phyloP scores from a whole-genome alignment of 2,888 invertebrate species.

The Zygothrica quintamaculata region DNA sequence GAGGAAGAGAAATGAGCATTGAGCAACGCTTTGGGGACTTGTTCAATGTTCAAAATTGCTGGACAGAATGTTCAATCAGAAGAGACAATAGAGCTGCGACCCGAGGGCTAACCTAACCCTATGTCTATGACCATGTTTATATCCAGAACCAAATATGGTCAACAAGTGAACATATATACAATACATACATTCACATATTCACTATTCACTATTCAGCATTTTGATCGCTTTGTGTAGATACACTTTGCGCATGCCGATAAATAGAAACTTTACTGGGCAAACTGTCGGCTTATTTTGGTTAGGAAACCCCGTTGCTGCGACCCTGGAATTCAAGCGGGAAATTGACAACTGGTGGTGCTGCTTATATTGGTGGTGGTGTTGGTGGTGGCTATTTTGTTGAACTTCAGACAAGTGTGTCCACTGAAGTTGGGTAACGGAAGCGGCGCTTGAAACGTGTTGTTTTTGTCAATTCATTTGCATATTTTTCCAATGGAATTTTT shows the following conservation, averaged over 20 bases:
- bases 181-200: constrained; percentile 16
- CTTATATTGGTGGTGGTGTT: constrained; percentile 8
- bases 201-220: constrained; percentile 16
- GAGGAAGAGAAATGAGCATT: background rate
- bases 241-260: constrained; percentile 46
- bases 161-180: constrained; percentile 48
- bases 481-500: constrained; percentile 48
- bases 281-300: constrained; percentile 57
- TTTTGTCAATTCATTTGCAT: constrained; percentile 70
- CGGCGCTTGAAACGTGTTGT: constrained; percentile 71
- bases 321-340: constrained; percentile 4
- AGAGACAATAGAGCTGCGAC: constrained; percentile 27
- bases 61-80: constrained; percentile 30
- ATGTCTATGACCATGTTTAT: background rate
- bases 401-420: constrained; percentile 69
- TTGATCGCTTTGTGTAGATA: constrained; percentile 37
- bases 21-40: constrained; percentile 36
- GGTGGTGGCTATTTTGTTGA: constrained; percentile 41
- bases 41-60: constrained; percentile 25
- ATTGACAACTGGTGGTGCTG: too few species aligned
- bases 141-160: constrained; percentile 41
- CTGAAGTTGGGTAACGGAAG: constrained; percentile 56
- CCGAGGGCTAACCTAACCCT: constrained; percentile 36
- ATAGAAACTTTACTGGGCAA: constrained; percentile 9
- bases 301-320: constrained; percentile 39